These are phyloP conservation scores for Lepus timidus DNA, from an alignment of 2,113 vertebrate species.

Conservation along the genomic window DNA sequence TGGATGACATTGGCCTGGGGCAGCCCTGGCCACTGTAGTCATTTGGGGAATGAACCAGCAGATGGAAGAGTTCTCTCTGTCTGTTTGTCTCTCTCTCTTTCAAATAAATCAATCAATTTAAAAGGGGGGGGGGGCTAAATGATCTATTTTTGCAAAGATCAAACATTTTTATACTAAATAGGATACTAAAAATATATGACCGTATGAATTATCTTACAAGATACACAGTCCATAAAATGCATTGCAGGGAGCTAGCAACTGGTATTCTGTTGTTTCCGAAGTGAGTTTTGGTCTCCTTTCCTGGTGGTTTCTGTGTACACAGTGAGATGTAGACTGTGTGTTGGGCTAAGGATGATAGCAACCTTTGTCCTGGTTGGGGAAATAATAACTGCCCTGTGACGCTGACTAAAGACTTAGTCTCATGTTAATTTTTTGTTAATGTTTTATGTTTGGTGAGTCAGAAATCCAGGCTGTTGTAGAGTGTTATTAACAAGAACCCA, in stretches of 20 bases:
- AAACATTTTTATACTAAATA: neutral
- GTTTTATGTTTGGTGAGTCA: slow-evolving; percentile 74
- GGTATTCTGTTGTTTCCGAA: neutral
- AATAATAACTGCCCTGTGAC: slow-evolving; percentile 16
- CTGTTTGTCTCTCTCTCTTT: too few species aligned
- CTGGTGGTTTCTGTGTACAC: slow-evolving; percentile 33
- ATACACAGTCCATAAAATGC: neutral
- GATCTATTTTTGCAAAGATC: neutral
- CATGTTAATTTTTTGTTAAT: slow-evolving; percentile 77
- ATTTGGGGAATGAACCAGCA: too few species aligned
- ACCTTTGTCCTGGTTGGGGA: slow-evolving; percentile 69
- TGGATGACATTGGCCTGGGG: too few species aligned
- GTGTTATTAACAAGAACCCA: slow-evolving; percentile 81
- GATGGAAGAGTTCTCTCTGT: too few species aligned
- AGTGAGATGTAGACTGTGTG: neutral
- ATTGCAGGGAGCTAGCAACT: neutral
- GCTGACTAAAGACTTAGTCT: slow-evolving; percentile 43
- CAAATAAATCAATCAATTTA: too few species aligned
- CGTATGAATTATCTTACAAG: neutral
- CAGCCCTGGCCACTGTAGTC: too few species aligned
- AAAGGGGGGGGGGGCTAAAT: neutral
- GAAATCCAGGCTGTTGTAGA: slow-evolving; percentile 19
- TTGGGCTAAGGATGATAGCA: neutral
- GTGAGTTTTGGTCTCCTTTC: neutral
- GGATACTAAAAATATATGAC: neutral